Conservation (phyloP, 2,113 vertebrate genomes). For the Lamprotornis superbus region DNA sequence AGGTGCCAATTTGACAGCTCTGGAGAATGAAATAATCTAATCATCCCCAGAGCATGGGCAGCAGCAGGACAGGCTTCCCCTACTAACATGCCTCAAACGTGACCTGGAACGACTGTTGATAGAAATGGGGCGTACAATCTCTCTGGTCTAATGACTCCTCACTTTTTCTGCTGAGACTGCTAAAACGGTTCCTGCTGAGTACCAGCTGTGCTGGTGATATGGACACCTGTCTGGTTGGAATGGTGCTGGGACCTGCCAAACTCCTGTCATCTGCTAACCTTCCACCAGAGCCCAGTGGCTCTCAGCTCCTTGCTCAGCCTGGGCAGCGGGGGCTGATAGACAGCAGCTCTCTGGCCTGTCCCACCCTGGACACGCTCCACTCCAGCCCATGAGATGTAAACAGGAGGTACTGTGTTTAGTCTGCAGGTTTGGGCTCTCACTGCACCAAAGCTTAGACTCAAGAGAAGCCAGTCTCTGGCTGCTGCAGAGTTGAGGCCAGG, state of each 20-base stretch:
- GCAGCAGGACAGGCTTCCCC: constrained; percentile 42
- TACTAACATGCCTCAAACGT: constrained; percentile 2
- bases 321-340: not conserved
- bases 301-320: not conserved
- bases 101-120: constrained; percentile 41
- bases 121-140: not conserved
- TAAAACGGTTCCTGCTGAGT: not conserved
- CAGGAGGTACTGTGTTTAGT: constrained; percentile 55
- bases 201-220: not conserved
- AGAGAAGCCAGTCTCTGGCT: not conserved
- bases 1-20: constrained; percentile 52
- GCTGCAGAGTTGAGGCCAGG: not conserved
- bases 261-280: not conserved
- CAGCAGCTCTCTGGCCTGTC: not conserved
- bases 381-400: constrained; percentile 28
- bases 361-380: not conserved
- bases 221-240: constrained; percentile 38
- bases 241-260: constrained; percentile 6
- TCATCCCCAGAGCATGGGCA: constrained; percentile 39
- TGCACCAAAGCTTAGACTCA: not conserved
- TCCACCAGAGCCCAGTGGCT: not conserved
- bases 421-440: constrained; percentile 38
- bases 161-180: constrained; percentile 52
- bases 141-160: constrained; percentile 1
- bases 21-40: constrained; percentile 60